Conservation (phyloP, 2,797 vertebrate species). For the Tragelaphus eurycerus region DNA sequence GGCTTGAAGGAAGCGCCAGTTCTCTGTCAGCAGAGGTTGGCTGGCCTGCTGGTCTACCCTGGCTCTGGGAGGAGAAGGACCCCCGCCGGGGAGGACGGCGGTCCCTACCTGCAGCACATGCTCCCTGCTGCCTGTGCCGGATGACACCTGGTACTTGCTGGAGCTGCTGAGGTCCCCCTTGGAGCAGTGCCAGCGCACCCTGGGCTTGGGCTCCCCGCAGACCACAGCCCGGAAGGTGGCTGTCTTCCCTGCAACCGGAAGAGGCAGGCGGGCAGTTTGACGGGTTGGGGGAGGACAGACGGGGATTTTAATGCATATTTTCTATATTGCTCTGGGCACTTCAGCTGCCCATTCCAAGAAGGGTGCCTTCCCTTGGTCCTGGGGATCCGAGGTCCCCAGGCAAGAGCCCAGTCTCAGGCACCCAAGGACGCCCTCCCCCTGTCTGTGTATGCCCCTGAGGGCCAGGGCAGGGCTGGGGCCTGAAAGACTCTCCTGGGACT, state of each 20-base stretch:
- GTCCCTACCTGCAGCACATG: conserved; percentile 86
- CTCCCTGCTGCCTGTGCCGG: conserved; percentile 81
- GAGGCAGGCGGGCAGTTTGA: not conserved
- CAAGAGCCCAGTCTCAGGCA: not conserved
- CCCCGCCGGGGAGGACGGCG: fast-evolving
- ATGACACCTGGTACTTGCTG: conserved; percentile 84
- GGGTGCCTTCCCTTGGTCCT: too few species aligned
- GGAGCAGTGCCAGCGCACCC: conserved; percentile 86
- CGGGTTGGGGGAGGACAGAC: fast-evolving
- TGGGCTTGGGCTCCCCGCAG: conserved; percentile 86
- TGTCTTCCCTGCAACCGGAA: conserved; percentile 83
- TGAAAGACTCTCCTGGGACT: not conserved
- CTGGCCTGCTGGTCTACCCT: fast-evolving
- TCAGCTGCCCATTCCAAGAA: not conserved
- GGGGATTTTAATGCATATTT: not conserved
- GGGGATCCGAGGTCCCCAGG: not conserved
- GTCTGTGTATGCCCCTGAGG: not conserved
- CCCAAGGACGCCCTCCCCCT: fast-evolving
- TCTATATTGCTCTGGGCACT: not conserved
- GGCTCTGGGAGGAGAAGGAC: not conserved
- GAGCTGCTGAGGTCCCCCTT: conserved; percentile 81
- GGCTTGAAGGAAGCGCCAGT: not conserved
- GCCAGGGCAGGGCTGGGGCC: fast-evolving
- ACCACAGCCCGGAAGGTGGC: conserved; percentile 88
- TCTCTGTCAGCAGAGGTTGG: too few species aligned